phyloP scores from a whole-genome alignment of 2,888 invertebrate genomes.

The Agrochola circellaris region DNA sequence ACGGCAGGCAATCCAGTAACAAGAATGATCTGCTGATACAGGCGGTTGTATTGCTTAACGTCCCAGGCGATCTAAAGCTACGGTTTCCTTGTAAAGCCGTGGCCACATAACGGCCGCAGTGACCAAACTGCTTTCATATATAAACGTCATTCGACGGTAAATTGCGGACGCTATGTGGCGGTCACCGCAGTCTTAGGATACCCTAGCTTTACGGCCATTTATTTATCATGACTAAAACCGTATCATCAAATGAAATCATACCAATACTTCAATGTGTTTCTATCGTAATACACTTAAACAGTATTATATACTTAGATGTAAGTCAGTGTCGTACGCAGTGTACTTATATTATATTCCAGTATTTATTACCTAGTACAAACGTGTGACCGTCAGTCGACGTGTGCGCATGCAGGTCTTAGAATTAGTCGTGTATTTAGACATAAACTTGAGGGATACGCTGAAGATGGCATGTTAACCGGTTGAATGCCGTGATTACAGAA shows the following conservation, averaged over 20 bases:
- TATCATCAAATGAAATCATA: neutral
- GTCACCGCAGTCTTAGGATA: no score
- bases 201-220: no score
- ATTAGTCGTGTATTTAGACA: constrained; percentile 31
- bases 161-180: neutral
- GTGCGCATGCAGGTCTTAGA: constrained; percentile 34
- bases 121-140: neutral
- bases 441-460: constrained; percentile 21
- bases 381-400: constrained; percentile 19
- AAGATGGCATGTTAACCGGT: constrained; percentile 17
- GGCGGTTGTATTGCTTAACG: neutral
- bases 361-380: constrained; percentile 58
- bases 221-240: neutral
- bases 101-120: neutral
- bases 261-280: constrained; percentile 33
- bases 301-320: constrained; percentile 65
- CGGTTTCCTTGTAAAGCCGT: neutral
- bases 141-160: neutral
- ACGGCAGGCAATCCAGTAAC: neutral
- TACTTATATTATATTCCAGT: constrained; percentile 57
- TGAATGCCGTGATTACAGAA: no score
- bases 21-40: neutral
- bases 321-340: constrained; percentile 48
- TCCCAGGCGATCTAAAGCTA: neutral
- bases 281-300: constrained; percentile 50